Conservation (phyloP, 2,113 vertebrate species). For the Aspidoscelis tigris region DNA sequence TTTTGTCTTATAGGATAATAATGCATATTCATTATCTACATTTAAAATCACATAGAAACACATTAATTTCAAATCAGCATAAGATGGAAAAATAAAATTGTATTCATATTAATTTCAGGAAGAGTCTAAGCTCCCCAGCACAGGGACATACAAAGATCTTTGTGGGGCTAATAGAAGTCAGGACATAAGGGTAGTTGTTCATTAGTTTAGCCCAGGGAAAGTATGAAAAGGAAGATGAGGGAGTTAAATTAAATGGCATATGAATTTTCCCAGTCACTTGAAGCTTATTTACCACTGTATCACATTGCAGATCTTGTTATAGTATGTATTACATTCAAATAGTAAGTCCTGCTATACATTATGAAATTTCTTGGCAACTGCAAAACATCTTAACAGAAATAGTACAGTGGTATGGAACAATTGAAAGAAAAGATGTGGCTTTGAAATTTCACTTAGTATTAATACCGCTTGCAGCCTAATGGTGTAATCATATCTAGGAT, state of each 20-base stretch:
- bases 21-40: background rate
- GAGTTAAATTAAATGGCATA: background rate
- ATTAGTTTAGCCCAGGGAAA: background rate
- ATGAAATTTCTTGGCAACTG: no score
- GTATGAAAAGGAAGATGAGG: background rate
- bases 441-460: background rate
- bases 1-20: background rate
- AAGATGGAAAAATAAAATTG: background rate
- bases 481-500: conserved; percentile 12
- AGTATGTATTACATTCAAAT: no score
- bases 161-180: no score
- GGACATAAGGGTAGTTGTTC: background rate
- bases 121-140: background rate
- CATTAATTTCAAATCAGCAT: background rate
- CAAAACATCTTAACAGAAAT: no score
- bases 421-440: background rate
- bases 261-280: background rate
- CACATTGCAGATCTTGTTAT: background rate
- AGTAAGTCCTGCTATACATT: no score
- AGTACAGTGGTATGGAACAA: background rate
- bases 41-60: background rate
- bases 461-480: background rate
- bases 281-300: background rate
- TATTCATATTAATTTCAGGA: background rate
- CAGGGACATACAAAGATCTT: background rate